phyloP scores from a whole-genome alignment of 2,888 invertebrate species.

The Pyrocoelia pectoralis region DNA sequence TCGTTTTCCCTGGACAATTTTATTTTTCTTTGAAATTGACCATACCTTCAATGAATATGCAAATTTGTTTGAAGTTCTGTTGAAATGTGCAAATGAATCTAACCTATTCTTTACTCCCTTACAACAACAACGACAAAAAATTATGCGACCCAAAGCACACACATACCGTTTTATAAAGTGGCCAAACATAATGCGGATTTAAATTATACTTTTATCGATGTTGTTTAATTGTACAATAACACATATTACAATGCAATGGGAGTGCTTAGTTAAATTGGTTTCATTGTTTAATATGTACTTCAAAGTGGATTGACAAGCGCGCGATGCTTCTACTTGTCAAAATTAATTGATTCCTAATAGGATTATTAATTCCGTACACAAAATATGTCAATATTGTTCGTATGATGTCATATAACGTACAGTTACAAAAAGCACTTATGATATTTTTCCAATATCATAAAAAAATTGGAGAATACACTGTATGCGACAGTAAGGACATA shows the following conservation, averaged over 20 bases:
- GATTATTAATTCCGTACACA: neutral
- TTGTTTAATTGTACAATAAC: neutral
- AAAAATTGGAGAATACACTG: too few species aligned
- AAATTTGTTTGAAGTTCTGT: conserved; percentile 5
- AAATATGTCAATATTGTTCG: neutral
- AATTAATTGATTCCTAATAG: conserved; percentile 1
- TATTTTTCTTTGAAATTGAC: conserved; percentile 16
- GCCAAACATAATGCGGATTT: neutral
- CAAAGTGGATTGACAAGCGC: neutral
- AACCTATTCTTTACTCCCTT: neutral
- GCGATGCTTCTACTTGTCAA: neutral
- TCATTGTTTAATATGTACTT: conserved; percentile 1
- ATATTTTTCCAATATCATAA: too few species aligned
- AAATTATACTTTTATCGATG: neutral
- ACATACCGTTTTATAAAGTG: too few species aligned
- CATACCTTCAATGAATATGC: conserved; percentile 21
- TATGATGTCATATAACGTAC: neutral
- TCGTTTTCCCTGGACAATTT: conserved; percentile 18
- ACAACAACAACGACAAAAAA: neutral
- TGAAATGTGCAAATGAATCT: conserved; percentile 10
- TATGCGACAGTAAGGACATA: too few species aligned
- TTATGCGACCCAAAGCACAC: too few species aligned
- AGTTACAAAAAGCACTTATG: too few species aligned
- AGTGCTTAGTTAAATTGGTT: neutral
- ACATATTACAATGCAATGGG: neutral